A percentile compares a stretch with the other conserved stretches of the same genome.
Evolutionary conservation across 1,140 invertebrate species (phyloP).

Genomic region (Drosophila arizonae): DNA sequence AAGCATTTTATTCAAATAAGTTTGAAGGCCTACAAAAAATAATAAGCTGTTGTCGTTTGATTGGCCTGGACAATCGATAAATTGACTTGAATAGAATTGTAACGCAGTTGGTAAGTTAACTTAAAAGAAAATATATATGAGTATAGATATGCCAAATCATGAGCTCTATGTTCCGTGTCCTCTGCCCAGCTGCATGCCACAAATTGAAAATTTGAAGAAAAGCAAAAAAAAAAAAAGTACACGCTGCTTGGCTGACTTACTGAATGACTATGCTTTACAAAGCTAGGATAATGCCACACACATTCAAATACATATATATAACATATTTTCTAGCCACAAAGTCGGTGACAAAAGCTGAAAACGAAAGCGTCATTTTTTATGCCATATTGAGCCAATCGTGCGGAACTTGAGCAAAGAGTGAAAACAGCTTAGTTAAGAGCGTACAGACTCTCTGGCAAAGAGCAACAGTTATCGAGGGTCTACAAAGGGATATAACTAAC

Average conservation of each 20-base stretch:
- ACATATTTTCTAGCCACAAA: conserved; percentile 6
- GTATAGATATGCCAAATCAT: conserved; percentile 4
- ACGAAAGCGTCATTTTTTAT: conserved; percentile 60
- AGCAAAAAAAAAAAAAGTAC: conserved; percentile 9
- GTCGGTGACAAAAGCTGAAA: conserved; percentile 63
- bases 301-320: conserved; percentile 13
- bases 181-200: too few relatives aligned
- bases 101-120: background rate
- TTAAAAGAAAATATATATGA: background rate
- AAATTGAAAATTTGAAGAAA: conserved; percentile 42
- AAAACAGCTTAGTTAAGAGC: conserved; percentile 10
- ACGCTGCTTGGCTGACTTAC: conserved; percentile 14
- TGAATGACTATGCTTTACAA: conserved; percentile 36
- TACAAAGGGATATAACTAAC: conserved; percentile 9
- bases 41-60: background rate
- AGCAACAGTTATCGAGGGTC: conserved; percentile 26
- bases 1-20: background rate
- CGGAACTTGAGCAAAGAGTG: conserved; percentile 10
- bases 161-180: background rate
- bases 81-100: background rate
- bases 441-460: conserved; percentile 6
- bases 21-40: too few relatives aligned
- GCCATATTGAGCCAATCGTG: conserved; percentile 2
- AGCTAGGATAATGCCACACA: conserved; percentile 51
- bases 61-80: background rate